A percentile compares a stretch with the other conserved stretches of the same genome.
Conservation (phyloP, 1,140 invertebrate genomes). For the Brachionus koreanus region DNA sequence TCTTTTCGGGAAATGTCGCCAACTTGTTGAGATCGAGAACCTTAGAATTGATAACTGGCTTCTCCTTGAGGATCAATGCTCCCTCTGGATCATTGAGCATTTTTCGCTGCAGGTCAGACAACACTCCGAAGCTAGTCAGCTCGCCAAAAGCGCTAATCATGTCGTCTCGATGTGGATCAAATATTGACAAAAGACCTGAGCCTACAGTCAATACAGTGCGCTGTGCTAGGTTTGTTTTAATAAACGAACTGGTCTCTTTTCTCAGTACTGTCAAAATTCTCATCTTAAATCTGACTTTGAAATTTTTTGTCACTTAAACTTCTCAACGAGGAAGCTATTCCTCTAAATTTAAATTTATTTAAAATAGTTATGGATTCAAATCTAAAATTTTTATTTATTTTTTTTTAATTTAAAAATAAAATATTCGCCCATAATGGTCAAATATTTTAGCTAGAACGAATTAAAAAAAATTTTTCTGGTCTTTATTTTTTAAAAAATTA, state of each 20-base stretch:
- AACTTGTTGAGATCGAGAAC: constrained; percentile 74
- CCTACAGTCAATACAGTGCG: constrained; percentile 71
- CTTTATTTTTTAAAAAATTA: background rate
- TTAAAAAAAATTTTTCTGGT: background rate
- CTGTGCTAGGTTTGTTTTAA: constrained; percentile 60
- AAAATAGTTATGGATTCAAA: background rate
- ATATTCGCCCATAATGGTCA: no score
- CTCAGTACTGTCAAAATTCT: background rate
- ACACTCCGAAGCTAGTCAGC: constrained; percentile 71
- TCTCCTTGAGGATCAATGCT: constrained; percentile 68
- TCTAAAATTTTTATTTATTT: background rate
- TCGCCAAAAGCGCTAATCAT: constrained; percentile 91
- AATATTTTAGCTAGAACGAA: background rate
- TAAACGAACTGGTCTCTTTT: constrained; percentile 22
- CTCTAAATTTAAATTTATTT: constrained; percentile 3
- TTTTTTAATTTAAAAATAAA: no score
- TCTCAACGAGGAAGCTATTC: background rate
- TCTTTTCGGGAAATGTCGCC: constrained; percentile 68
- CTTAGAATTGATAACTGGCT: constrained; percentile 78
- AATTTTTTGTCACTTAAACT: background rate
- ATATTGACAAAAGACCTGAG: constrained; percentile 70
- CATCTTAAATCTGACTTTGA: background rate
- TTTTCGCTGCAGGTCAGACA: constrained; percentile 66
- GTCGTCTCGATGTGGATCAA: constrained; percentile 66
- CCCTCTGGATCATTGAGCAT: constrained; percentile 70